phyloP scores from a whole-genome alignment of 2,113 vertebrate species.

The Merops nubicus region DNA sequence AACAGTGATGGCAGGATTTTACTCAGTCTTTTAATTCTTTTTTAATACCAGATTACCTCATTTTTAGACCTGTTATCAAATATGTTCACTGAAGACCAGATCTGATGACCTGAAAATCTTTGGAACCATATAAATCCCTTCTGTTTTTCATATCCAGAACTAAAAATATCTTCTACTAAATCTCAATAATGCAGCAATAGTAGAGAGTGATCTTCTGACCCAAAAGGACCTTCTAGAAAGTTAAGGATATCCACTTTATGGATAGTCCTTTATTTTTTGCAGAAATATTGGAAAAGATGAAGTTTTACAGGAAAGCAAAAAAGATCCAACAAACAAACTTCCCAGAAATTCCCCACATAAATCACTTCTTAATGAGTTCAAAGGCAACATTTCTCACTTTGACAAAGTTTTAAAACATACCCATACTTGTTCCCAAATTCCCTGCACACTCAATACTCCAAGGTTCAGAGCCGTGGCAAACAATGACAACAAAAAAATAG shows the following conservation, averaged over 20 bases:
- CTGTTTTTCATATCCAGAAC: background rate
- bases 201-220: background rate
- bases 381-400: background rate
- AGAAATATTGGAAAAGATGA: background rate
- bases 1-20: background rate
- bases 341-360: background rate
- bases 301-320: background rate
- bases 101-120: background rate
- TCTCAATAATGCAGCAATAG: background rate
- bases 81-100: fast-evolving
- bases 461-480: background rate
- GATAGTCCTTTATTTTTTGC: background rate
- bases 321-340: background rate
- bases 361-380: background rate
- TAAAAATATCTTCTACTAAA: background rate
- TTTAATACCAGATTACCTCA: fast-evolving
- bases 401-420: background rate
- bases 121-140: background rate
- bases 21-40: background rate
- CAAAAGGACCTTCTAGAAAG: background rate
- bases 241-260: background rate
- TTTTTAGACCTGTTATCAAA: background rate
- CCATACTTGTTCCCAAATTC: background rate
- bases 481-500: background rate
- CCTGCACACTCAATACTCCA: background rate